Conservation (phyloP, 2,888 invertebrate genomes). For the Pogonocherus hispidulus region DNA sequence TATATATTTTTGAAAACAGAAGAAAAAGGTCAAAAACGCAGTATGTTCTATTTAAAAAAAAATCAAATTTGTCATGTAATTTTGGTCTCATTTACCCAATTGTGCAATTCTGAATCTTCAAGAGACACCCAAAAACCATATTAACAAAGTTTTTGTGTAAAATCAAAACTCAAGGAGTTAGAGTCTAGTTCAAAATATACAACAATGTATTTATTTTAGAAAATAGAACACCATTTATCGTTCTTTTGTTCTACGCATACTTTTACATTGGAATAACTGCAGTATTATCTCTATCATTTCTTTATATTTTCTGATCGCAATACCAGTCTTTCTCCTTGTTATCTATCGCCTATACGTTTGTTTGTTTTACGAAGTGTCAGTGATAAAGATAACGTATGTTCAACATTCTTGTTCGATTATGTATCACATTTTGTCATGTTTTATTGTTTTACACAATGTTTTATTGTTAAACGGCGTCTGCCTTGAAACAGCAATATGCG, state of each 20-base stretch:
- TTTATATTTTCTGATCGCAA: not conserved
- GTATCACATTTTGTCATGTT: slow-evolving; percentile 18
- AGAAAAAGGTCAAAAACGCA: too few relatives aligned
- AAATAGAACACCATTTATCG: too few relatives aligned
- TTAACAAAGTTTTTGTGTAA: too few relatives aligned
- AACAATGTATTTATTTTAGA: too few relatives aligned
- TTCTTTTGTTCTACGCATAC: not conserved
- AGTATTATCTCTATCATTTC: not conserved
- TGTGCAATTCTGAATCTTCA: too few relatives aligned
- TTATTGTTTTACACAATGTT: not conserved
- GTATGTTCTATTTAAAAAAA: too few relatives aligned
- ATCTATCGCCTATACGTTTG: not conserved
- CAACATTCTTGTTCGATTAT: not conserved
- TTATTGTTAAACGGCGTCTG: slow-evolving; percentile 11
- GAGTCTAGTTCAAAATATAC: too few relatives aligned
- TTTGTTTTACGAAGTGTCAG: not conserved
- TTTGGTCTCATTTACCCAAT: too few relatives aligned
- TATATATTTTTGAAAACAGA: too few relatives aligned
- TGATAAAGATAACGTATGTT: slow-evolving; percentile 4
- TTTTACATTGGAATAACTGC: not conserved
- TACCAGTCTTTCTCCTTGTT: not conserved
- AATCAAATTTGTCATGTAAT: too few relatives aligned
- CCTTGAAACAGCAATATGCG: slow-evolving; percentile 18
- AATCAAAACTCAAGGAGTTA: too few relatives aligned
- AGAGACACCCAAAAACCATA: too few relatives aligned